These are phyloP conservation scores for Heterodera filipjevi DNA, from an alignment of 2,888 invertebrate genomes.

Conservation along the genomic window DNA sequence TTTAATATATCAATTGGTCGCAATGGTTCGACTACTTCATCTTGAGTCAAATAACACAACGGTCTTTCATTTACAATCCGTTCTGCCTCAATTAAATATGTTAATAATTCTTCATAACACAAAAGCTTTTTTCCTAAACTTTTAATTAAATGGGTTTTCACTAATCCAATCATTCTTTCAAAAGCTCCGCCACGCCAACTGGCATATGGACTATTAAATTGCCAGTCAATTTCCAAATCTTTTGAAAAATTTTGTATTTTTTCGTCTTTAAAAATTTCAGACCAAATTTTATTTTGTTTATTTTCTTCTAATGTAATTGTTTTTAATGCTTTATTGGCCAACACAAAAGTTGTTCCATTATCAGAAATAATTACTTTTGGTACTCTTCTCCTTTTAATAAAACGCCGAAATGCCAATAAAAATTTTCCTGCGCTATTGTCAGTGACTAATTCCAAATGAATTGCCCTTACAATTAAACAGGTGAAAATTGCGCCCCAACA, in stretches of 20 bases:
- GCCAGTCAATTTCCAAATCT: not conserved
- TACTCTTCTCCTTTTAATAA: not conserved
- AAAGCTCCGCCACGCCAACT: too few relatives aligned
- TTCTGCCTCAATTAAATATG: too few relatives aligned
- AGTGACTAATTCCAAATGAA: not conserved
- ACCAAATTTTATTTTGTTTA: not conserved
- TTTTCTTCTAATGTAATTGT: not conserved
- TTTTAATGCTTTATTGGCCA: slow-evolving; percentile 6
- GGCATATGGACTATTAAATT: too few relatives aligned
- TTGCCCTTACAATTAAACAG: slow-evolving; percentile 1
- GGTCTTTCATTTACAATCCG: too few relatives aligned
- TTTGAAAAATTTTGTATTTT: not conserved
- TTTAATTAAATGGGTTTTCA: too few relatives aligned
- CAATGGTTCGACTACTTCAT: too few relatives aligned
- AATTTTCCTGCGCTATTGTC: not conserved
- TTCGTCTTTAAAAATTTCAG: not conserved
- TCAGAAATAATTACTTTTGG: not conserved
- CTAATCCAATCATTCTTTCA: too few relatives aligned
- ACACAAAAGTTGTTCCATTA: slow-evolving; percentile 7
- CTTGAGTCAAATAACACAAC: too few relatives aligned
- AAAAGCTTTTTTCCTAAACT: too few relatives aligned
- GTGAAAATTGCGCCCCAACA: not conserved
- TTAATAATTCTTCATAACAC: too few relatives aligned
- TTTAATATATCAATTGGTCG: too few relatives aligned
- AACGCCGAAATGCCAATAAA: not conserved